phyloP scores from a whole-genome alignment of 1,140 invertebrate species.

The Propsilocerus akamusi region DNA sequence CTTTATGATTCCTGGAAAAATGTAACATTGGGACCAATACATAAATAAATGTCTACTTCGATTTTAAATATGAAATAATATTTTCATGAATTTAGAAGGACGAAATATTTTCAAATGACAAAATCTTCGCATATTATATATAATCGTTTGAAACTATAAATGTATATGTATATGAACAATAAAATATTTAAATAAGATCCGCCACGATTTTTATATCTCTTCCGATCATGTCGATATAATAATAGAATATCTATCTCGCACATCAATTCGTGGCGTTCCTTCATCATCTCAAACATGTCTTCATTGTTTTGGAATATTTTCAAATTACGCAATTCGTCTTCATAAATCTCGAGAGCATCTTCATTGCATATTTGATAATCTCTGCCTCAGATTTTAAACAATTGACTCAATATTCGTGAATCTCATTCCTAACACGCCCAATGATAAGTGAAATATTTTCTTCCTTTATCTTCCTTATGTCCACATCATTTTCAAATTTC shows the following conservation, averaged over 20 bases:
- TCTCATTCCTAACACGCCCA: constrained; percentile 42
- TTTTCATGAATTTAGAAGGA: too few species aligned
- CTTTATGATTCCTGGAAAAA: not conserved
- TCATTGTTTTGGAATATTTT: constrained; percentile 43
- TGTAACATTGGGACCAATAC: not conserved
- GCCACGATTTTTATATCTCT: constrained; percentile 66
- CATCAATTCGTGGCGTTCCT: constrained; percentile 40
- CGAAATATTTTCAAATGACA: too few species aligned
- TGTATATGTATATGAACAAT: too few species aligned
- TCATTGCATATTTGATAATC: constrained; percentile 48
- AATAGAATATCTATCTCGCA: constrained; percentile 47
- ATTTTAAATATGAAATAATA: not conserved
- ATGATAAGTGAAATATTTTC: constrained; percentile 51
- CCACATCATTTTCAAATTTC: constrained; percentile 29
- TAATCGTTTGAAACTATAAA: too few species aligned
- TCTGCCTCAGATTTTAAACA: constrained; percentile 42
- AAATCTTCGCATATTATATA: too few species aligned
- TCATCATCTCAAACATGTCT: constrained; percentile 42
- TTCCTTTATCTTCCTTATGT: constrained; percentile 34
- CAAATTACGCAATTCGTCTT: constrained; percentile 48
- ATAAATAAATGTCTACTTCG: not conserved
- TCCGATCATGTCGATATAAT: constrained; percentile 48
- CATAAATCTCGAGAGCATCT: constrained; percentile 50
- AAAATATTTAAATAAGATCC: too few species aligned
- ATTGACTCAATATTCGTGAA: constrained; percentile 49